phyloP scores from a whole-genome alignment of 2,113 vertebrate species.

The Scatophagus argus region DNA sequence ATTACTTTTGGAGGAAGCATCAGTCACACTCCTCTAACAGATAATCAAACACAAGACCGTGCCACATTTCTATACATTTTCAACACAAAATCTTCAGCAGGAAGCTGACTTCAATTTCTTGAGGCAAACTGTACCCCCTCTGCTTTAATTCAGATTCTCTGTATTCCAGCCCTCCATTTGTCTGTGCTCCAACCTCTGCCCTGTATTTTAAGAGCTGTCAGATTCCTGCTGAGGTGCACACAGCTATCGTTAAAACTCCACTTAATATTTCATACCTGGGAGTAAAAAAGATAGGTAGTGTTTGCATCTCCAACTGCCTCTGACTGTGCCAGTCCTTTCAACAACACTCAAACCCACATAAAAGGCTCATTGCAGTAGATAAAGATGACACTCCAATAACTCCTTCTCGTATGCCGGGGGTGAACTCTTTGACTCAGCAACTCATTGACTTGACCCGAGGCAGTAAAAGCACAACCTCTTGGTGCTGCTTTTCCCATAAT shows the following conservation, averaged over 20 bases:
- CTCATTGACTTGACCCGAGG: slow-evolving; percentile 39
- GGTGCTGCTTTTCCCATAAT: slow-evolving; percentile 53
- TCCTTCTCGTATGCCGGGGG: slow-evolving; percentile 18
- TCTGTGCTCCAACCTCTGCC: slow-evolving; percentile 48
- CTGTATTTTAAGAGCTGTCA: slow-evolving; percentile 60
- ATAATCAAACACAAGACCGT: slow-evolving; percentile 20
- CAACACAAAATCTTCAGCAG: slow-evolving; percentile 29
- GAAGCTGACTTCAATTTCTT: slow-evolving; percentile 36
- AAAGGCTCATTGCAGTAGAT: slow-evolving; percentile 42
- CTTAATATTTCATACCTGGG: slow-evolving; percentile 62
- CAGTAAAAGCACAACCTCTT: slow-evolving; percentile 36
- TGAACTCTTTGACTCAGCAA: slow-evolving; percentile 26
- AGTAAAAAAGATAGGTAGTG: slow-evolving; percentile 41
- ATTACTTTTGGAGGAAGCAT: slow-evolving; percentile 21
- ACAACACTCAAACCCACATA: slow-evolving; percentile 29
- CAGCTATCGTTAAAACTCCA: slow-evolving; percentile 47
- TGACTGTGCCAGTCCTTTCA: slow-evolving; percentile 45
- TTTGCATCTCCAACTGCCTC: slow-evolving; percentile 42
- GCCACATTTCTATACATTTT: slow-evolving; percentile 26
- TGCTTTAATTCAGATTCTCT: slow-evolving; percentile 38
- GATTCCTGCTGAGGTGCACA: slow-evolving; percentile 57
- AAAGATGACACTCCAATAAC: slow-evolving; percentile 46
- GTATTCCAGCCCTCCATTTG: slow-evolving; percentile 32
- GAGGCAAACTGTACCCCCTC: slow-evolving; percentile 2
- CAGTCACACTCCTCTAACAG: slow-evolving; percentile 7